A percentile compares a stretch with the other conserved stretches of the same genome.
Conservation (phyloP, 2,888 invertebrate species). For the Aplocera efformata region DNA sequence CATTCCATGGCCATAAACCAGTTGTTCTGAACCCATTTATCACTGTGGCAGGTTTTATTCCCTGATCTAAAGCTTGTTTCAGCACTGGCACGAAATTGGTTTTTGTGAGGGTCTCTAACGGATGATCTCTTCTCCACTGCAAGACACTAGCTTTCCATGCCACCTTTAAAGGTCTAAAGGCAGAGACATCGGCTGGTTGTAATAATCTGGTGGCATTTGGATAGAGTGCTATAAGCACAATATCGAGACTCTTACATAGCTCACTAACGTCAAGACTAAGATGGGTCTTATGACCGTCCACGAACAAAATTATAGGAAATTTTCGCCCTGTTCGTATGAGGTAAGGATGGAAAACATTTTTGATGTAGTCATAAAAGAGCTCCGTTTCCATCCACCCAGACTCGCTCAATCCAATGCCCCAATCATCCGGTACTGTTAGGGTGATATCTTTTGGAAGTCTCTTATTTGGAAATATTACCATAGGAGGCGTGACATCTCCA, state of each 20-base stretch:
- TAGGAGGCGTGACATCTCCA: constrained; percentile 41
- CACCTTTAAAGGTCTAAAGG: constrained; percentile 29
- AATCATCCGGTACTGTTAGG: constrained; percentile 39
- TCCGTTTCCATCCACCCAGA: constrained; percentile 56
- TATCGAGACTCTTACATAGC: background rate
- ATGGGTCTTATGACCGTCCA: constrained; percentile 31
- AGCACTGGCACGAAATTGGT: constrained; percentile 27
- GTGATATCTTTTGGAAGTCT: constrained; percentile 41
- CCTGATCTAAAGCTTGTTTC: constrained; percentile 18
- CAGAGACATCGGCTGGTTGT: constrained; percentile 32
- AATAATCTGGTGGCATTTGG: constrained; percentile 31
- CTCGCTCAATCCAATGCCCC: constrained; percentile 48
- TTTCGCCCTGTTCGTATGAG: constrained; percentile 27
- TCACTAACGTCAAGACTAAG: constrained; percentile 19
- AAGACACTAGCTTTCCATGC: constrained; percentile 27
- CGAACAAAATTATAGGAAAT: constrained; percentile 46
- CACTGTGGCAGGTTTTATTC: constrained; percentile 16
- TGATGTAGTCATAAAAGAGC: constrained; percentile 49
- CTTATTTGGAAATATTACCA: constrained; percentile 40
- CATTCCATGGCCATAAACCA: constrained; percentile 21
- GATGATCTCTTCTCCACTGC: constrained; percentile 27
- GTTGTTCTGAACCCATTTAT: constrained; percentile 29
- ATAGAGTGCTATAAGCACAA: constrained; percentile 19
- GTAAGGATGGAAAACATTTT: constrained; percentile 38
- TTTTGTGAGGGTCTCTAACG: constrained; percentile 24